Evolutionary conservation across 2,888 invertebrate genomes (phyloP), one percentile per base, ranked within the genome.

Genomic region (Chelonus formosanus): DNA sequence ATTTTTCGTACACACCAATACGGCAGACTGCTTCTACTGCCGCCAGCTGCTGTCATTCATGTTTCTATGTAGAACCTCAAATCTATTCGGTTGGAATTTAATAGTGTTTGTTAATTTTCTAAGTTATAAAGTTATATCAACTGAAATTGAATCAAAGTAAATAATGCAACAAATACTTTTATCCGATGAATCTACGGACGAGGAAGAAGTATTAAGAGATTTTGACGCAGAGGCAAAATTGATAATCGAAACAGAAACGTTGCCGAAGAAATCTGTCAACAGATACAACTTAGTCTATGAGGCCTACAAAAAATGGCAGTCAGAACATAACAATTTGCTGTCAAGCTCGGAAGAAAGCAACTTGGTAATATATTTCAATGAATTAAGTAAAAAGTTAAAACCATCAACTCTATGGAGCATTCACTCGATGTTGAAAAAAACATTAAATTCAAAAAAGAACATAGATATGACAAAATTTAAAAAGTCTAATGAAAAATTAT

Each of bases 391-490:
- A 50, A 68, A 43, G 50, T 54, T 68, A 55, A 58, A 48, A 36
- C 65, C 65, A 31, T 10, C 62, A 43, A 66, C 66, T 54, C 57
- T 7, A 67, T 72, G 68, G n/a, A n/a, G n/a, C n/a, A n/a, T n/a
- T n/a, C n/a, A n/a, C n/a, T n/a, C n/a, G n/a, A n/a, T n/a, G n/a
- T 36, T 68, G 5, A 69, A 63, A 60, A 65, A 67, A 59, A 69
- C 70, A 10, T 55, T 71, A 8, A 67, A 70, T 57, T 10, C 63
- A 7, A 63, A 32, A 60, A 68, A 70, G 20, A 69, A 71, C 31
- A 58, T 72, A 60, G 65, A 72, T 60, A 70, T 71, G 8, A 63
- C 50, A 44, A 67, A 54, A 43, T 73, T 69, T 69, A n/a, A n/a
- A n/a, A n/a, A n/a, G n/a, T n/a, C n/a, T n/a, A n/a, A n/a, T n/a